phyloP scores from a whole-genome alignment of 2,797 vertebrate genomes.

The Artibeus lituratus region DNA sequence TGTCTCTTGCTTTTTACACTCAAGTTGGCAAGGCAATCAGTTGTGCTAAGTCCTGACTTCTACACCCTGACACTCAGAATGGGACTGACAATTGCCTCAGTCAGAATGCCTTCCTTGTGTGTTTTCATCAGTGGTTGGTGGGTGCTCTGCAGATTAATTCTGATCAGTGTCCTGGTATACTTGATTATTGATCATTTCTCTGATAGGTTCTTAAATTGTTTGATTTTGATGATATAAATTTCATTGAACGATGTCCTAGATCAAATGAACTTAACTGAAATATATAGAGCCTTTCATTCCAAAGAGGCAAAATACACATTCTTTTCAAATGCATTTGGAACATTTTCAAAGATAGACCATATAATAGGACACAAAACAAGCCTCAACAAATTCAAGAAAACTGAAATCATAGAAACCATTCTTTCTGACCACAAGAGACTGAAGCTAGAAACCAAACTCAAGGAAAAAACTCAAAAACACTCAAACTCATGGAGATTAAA shows the following conservation, averaged over 20 bases:
- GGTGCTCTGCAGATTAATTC: neutral
- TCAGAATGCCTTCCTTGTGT: neutral
- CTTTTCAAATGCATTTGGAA: too few species aligned
- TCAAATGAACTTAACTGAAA: too few species aligned
- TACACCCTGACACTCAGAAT: neutral
- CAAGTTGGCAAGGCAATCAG: neutral
- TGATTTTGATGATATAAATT: neutral
- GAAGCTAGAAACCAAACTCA: too few species aligned
- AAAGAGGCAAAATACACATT: too few species aligned
- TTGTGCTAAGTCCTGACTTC: neutral
- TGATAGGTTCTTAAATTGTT: constrained; percentile 3
- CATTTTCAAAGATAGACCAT: too few species aligned
- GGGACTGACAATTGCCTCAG: neutral
- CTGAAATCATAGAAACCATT: too few species aligned
- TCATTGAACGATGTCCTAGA: neutral
- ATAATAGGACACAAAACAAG: too few species aligned
- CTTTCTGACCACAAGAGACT: too few species aligned
- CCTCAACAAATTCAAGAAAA: too few species aligned
- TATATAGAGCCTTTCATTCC: too few species aligned
- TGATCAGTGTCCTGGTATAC: neutral
- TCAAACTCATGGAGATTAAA: too few species aligned
- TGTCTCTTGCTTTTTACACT: neutral
- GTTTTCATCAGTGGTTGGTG: neutral
- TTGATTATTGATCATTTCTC: neutral
- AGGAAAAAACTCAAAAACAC: too few species aligned